phyloP scores from a whole-genome alignment of 2,888 invertebrate species.

The Sphinx pinastri region DNA sequence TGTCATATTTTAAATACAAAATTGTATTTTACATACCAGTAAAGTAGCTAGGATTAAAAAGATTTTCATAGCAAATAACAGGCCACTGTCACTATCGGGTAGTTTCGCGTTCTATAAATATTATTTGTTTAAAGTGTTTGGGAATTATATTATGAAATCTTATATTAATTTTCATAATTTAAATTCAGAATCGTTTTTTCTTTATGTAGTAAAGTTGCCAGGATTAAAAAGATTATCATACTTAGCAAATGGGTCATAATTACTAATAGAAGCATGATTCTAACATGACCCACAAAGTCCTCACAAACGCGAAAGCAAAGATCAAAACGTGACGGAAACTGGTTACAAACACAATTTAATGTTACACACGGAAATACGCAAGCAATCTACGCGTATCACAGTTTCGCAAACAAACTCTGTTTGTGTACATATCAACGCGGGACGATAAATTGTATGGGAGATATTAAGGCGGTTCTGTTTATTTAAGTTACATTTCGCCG shows the following conservation, averaged over 20 bases:
- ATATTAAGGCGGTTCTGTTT: conserved; percentile 45
- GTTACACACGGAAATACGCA: conserved; percentile 21
- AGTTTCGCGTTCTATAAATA: too few relatives aligned
- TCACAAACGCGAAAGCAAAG: neutral
- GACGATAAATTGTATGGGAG: conserved; percentile 48
- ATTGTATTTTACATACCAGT: too few relatives aligned
- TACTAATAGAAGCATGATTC: too few relatives aligned
- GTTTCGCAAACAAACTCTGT: conserved; percentile 46
- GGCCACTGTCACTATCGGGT: too few relatives aligned
- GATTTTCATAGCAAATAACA: too few relatives aligned
- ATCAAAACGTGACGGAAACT: conserved; percentile 15
- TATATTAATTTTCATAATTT: neutral
- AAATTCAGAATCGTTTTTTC: neutral
- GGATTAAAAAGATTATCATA: too few relatives aligned
- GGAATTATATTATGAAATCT: neutral
- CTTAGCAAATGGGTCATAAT: too few relatives aligned
- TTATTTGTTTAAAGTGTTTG: neutral
- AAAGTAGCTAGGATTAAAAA: too few relatives aligned
- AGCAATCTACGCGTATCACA: conserved; percentile 40
- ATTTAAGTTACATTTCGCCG: conserved; percentile 40
- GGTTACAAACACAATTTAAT: conserved; percentile 21
- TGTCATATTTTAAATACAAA: neutral
- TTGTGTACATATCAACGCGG: conserved; percentile 46
- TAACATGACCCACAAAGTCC: neutral
- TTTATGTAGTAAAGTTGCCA: too few relatives aligned